Evolutionary conservation across 2,113 vertebrate species (phyloP).

Genomic region (Calonectris borealis): DNA sequence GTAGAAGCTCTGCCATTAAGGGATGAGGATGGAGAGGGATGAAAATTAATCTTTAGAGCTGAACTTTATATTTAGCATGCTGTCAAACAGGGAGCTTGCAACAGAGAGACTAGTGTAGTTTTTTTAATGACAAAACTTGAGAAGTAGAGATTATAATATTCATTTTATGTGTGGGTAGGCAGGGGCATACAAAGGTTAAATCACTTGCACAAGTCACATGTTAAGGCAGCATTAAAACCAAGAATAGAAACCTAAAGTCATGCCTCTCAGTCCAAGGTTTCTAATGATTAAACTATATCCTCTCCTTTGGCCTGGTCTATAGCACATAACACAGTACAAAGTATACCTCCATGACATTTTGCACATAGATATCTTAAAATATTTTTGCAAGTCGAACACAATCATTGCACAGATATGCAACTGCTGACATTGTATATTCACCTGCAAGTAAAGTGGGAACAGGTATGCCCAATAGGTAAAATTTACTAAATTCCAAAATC

Average conservation of each 20-base stretch:
- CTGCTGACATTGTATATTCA: not conserved
- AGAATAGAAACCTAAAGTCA: slow-evolving; percentile 52
- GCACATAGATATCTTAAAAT: not conserved
- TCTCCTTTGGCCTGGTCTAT: slow-evolving; percentile 11
- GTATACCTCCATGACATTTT: slow-evolving; percentile 1
- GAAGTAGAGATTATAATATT: slow-evolving; percentile 8
- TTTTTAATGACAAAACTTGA: not conserved
- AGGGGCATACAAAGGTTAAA: not conserved
- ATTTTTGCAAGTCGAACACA: not conserved
- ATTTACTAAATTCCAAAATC: slow-evolving; percentile 29
- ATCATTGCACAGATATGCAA: not conserved
- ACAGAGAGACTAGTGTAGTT: not conserved
- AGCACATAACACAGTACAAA: not conserved
- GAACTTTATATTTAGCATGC: not conserved
- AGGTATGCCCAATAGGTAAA: not conserved
- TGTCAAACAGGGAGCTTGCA: not conserved
- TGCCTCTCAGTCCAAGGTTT: slow-evolving; percentile 19
- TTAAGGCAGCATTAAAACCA: slow-evolving; percentile 33
- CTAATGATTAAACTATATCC: slow-evolving; percentile 54
- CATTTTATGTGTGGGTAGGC: not conserved
- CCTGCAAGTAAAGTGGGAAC: slow-evolving; percentile 2
- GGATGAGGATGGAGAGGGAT: not conserved
- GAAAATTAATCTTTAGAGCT: not conserved
- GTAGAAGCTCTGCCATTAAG: not conserved
- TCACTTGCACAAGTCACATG: slow-evolving; percentile 32